These are phyloP conservation scores for Mongoloraphidia duomilia DNA, from an alignment of 2,888 invertebrate species.

Conservation along the genomic window DNA sequence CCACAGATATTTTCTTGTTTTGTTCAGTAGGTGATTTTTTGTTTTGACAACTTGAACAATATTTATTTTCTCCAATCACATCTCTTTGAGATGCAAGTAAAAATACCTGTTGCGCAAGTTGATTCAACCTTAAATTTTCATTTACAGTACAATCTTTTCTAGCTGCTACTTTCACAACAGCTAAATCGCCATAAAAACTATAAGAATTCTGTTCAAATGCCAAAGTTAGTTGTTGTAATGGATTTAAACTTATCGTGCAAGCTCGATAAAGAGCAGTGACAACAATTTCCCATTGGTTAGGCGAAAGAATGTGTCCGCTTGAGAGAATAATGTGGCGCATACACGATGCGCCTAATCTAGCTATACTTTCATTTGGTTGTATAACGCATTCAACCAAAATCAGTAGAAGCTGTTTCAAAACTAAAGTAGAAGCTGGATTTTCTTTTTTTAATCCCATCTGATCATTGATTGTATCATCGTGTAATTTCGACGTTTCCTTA, in stretches of 20 bases:
- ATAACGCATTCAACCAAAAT: slow-evolving; percentile 84
- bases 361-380: slow-evolving; percentile 79
- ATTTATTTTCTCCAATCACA: background rate
- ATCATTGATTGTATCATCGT: no score
- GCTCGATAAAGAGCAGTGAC: slow-evolving; percentile 71
- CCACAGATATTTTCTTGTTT: no score
- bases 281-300: slow-evolving; percentile 76
- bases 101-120: slow-evolving; percentile 80
- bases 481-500: slow-evolving; percentile 11
- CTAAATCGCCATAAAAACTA: slow-evolving; percentile 86
- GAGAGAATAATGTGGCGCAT: slow-evolving; percentile 73
- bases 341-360: slow-evolving; percentile 84
- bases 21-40: background rate
- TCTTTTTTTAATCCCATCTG: slow-evolving; percentile 24
- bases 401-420: slow-evolving; percentile 70
- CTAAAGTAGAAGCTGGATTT: slow-evolving; percentile 52
- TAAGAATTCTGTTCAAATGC: slow-evolving; percentile 85
- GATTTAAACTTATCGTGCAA: slow-evolving; percentile 73
- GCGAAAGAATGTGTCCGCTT: slow-evolving; percentile 65
- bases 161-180: slow-evolving; percentile 87
- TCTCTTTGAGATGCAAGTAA: slow-evolving; percentile 35
- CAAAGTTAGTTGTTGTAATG: slow-evolving; percentile 73
- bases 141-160: slow-evolving; percentile 71
- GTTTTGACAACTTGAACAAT: background rate
- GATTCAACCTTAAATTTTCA: slow-evolving; percentile 72